Evolutionary conservation across 1,140 invertebrate species (phyloP).

Genomic region (Tetramorium alpestre): DNA sequence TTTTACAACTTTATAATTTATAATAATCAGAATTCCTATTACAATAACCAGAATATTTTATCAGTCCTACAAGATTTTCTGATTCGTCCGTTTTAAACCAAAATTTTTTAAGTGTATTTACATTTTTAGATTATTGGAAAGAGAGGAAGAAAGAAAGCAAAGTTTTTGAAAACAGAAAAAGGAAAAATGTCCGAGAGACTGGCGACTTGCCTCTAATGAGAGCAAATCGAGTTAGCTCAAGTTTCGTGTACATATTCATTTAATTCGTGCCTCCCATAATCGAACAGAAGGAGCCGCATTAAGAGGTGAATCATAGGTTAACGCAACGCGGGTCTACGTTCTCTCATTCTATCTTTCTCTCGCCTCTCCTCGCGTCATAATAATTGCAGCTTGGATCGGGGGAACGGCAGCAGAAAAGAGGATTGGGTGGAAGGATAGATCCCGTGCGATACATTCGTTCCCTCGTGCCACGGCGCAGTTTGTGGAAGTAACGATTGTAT

Average conservation of each 20-base stretch:
- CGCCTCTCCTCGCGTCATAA: slow-evolving; percentile 32
- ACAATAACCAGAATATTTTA: too few relatives aligned
- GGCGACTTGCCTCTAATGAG: slow-evolving; percentile 65
- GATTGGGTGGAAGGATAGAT: slow-evolving; percentile 73
- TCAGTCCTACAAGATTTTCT: too few relatives aligned
- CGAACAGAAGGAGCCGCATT: slow-evolving; percentile 79
- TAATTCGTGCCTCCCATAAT: slow-evolving; percentile 79
- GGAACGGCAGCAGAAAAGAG: slow-evolving; percentile 3
- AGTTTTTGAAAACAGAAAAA: background rate
- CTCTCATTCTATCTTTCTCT: slow-evolving; percentile 48
- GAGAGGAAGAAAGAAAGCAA: background rate
- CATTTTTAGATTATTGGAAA: background rate
- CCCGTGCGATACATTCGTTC: slow-evolving; percentile 73
- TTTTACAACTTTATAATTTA: too few relatives aligned
- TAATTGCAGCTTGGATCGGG: slow-evolving; percentile 68
- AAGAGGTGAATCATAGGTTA: slow-evolving; percentile 84
- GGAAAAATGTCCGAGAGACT: background rate
- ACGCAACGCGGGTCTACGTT: slow-evolving; percentile 66
- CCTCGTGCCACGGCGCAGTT: slow-evolving; percentile 73
- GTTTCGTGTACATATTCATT: slow-evolving; percentile 85
- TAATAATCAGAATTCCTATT: too few relatives aligned
- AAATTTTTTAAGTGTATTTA: background rate
- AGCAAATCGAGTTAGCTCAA: slow-evolving; percentile 81
- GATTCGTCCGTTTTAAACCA: too few relatives aligned
- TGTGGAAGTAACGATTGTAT: slow-evolving; percentile 77